A percentile compares a stretch with the other conserved stretches of the same genome.
Evolutionary conservation across 2,888 invertebrate genomes (phyloP).

Genomic region (Escarpia spicata): DNA sequence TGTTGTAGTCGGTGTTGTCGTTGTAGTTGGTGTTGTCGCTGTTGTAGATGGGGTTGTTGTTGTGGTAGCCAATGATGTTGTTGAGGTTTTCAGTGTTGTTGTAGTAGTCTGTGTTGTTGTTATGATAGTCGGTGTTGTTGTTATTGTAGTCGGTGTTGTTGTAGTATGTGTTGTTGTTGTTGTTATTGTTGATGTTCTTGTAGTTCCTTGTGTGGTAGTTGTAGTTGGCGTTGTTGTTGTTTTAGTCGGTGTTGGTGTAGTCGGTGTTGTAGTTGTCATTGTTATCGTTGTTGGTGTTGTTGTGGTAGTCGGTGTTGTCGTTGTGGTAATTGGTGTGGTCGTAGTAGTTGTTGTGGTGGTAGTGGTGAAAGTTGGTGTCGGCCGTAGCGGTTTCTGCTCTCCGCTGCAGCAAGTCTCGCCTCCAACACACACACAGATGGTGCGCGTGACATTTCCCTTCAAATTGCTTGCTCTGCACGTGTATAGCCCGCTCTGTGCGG

Average conservation of each 20-base stretch:
- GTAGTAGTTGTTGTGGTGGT: not conserved
- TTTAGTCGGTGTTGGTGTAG: not conserved
- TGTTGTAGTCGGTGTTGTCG: no score
- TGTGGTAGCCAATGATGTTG: not conserved
- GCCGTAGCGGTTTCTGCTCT: not conserved
- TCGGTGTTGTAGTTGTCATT: not conserved
- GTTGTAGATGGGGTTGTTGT: not conserved
- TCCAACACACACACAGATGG: not conserved
- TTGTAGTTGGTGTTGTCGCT: not conserved
- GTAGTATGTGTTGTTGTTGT: not conserved
- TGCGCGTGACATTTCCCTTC: constrained; percentile 22
- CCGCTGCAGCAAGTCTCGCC: not conserved
- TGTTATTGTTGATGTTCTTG: no score
- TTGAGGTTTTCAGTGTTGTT: not conserved
- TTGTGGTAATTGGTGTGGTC: not conserved
- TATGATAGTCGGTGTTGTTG: not conserved
- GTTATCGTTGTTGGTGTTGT: not conserved
- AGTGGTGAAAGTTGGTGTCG: not conserved
- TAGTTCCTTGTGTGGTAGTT: not conserved
- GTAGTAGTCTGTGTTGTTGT: not conserved
- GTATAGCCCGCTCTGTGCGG: constrained; percentile 33
- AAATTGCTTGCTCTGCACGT: constrained; percentile 35
- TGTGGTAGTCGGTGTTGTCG: not conserved
- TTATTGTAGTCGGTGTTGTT: not conserved
- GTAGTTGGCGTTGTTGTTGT: not conserved